Conservation (phyloP, 2,113 vertebrate species). For the Etia nguti region DNA sequence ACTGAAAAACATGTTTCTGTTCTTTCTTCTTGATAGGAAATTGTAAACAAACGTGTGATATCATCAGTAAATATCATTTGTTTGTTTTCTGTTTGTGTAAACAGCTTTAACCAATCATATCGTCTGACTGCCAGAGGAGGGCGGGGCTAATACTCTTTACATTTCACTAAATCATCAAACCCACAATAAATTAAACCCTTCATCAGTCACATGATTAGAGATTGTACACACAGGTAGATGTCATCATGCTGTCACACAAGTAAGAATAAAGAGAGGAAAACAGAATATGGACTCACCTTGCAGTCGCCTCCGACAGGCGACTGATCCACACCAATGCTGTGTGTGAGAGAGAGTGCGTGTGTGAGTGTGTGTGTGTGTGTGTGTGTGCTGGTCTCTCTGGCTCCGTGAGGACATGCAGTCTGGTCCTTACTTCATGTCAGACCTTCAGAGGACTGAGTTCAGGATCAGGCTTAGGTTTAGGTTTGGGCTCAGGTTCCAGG, state of each 20-base stretch:
- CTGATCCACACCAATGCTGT: neutral
- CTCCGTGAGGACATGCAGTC: neutral
- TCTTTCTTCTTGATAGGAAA: neutral
- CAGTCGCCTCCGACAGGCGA: neutral
- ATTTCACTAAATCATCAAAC: neutral
- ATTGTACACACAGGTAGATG: neutral
- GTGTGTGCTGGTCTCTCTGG: neutral
- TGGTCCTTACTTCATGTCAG: neutral
- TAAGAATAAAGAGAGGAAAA: neutral
- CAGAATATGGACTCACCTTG: slow-evolving; percentile 11
- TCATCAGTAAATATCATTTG: neutral
- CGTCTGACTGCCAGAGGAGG: neutral
- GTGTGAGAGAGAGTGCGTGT: neutral
- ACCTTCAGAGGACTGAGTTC: neutral
- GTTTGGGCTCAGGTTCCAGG: neutral
- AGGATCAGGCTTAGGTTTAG: neutral
- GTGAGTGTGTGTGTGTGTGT: slow-evolving; percentile 6
- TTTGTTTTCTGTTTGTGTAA: neutral
- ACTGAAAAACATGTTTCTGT: neutral
- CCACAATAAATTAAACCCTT: neutral
- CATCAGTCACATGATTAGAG: neutral
- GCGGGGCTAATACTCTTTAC: neutral
- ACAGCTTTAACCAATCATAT: neutral
- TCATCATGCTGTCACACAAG: slow-evolving; percentile 8
- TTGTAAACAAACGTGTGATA: neutral